Percentiles rank a stretch among this genome's conserved stretches.
Conservation (phyloP, 1,140 invertebrate genomes). For the Cataglyphis hispanica region DNA sequence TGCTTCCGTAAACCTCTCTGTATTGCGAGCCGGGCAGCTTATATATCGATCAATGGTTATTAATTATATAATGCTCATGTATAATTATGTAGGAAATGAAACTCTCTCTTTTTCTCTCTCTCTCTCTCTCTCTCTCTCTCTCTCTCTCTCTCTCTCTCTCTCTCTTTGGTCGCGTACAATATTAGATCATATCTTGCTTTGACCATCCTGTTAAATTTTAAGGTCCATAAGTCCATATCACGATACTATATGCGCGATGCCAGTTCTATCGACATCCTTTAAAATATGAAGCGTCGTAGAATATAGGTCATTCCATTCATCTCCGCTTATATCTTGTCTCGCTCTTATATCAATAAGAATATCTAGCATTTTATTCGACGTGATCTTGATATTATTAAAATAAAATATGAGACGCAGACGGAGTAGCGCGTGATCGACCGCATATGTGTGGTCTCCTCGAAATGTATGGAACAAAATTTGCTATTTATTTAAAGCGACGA, state of each 20-base stretch:
- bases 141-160: not conserved
- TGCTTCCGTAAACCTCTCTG: not conserved
- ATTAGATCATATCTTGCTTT: not conserved
- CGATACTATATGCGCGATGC: not conserved
- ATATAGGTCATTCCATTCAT: slow-evolving; percentile 37
- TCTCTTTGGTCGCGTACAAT: not conserved
- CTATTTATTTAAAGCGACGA: not conserved
- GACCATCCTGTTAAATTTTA: slow-evolving; percentile 8
- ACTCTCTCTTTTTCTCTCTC: not conserved
- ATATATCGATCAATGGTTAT: not conserved
- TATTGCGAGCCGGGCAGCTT: not conserved
- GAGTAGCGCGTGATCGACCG: no score
- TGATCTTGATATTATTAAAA: not conserved
- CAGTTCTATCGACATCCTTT: slow-evolving; percentile 10
- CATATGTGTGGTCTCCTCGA: not conserved
- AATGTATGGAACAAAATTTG: not conserved
- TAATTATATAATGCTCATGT: slow-evolving; percentile 6
- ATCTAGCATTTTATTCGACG: slow-evolving; percentile 12
- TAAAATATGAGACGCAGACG: not conserved
- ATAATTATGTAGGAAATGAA: not conserved
- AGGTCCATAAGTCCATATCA: not conserved
- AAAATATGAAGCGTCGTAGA: slow-evolving; percentile 1
- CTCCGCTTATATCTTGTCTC: not conserved
- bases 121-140: no score
- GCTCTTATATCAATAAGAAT: slow-evolving; percentile 7